phyloP scores from a whole-genome alignment of 2,113 vertebrate species.

The Petroica traversi region DNA sequence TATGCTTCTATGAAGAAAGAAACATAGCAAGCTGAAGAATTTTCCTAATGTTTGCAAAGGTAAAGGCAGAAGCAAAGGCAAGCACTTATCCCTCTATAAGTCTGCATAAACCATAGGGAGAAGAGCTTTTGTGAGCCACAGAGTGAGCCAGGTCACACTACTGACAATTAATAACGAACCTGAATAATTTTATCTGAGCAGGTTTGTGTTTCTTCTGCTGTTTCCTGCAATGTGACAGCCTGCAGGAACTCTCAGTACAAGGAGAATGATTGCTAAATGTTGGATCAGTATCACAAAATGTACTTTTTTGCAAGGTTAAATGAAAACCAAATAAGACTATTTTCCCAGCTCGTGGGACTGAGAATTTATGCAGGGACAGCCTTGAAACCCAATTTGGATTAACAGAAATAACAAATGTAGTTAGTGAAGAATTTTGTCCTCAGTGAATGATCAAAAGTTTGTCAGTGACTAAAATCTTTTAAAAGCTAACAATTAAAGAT shows the following conservation, averaged over 20 bases:
- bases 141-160: not conserved
- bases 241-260: not conserved
- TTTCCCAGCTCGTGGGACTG: not conserved
- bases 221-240: not conserved
- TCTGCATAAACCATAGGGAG: not conserved
- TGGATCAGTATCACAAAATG: not conserved
- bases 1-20: not conserved
- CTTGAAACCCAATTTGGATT: constrained; percentile 33
- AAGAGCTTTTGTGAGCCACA: not conserved
- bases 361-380: not conserved
- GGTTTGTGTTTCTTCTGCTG: not conserved
- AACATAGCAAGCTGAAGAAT: not conserved
- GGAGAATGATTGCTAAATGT: not conserved
- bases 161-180: not conserved
- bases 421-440: not conserved
- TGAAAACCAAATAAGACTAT: not conserved
- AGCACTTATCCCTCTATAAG: not conserved
- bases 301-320: constrained; percentile 38
- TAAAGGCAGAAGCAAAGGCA: not conserved
- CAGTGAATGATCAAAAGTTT: not conserved
- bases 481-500: constrained; percentile 18
- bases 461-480: not conserved
- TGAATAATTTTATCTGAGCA: not conserved
- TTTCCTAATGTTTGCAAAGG: not conserved
- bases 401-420: not conserved